Conservation (phyloP, 2,888 invertebrate species). For the Dynastes tityus region DNA sequence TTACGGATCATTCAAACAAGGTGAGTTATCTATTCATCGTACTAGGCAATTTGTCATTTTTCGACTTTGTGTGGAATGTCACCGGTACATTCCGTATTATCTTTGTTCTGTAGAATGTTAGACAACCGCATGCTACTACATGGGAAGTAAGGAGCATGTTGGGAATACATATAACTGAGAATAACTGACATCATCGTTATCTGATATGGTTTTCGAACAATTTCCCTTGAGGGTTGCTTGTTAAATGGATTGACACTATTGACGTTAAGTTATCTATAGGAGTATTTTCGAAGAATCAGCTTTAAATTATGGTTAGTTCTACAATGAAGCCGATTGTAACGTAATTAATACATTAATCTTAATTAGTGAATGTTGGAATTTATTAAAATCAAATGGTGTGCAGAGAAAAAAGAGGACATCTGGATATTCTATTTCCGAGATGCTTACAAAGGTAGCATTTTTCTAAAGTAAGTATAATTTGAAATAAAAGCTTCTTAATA, state of each 20-base stretch:
- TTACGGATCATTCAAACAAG: constrained; percentile 41
- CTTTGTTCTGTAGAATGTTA: not conserved
- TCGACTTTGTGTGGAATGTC: constrained; percentile 11
- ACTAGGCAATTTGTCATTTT: constrained; percentile 30
- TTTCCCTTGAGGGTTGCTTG: not conserved
- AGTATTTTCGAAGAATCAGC: not conserved
- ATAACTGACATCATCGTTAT: not conserved
- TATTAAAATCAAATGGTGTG: too few species aligned
- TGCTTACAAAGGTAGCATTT: too few species aligned
- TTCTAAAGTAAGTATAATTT: too few species aligned
- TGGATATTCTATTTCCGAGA: too few species aligned
- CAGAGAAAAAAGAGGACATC: too few species aligned
- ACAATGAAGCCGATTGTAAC: too few species aligned
- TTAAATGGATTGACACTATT: not conserved
- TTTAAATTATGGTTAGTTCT: too few species aligned
- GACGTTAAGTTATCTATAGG: not conserved
- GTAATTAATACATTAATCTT: too few species aligned
- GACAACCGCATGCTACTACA: not conserved
- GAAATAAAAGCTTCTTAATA: too few species aligned
- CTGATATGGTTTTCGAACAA: not conserved
- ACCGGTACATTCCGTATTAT: not conserved
- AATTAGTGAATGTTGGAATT: too few species aligned
- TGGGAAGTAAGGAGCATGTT: not conserved
- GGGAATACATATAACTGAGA: not conserved
- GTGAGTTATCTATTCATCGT: constrained; percentile 36